Evolutionary conservation across 2,797 vertebrate species (phyloP), one percentile per base, ranked within the genome.

Genomic region (Esox masquinongy): DNA sequence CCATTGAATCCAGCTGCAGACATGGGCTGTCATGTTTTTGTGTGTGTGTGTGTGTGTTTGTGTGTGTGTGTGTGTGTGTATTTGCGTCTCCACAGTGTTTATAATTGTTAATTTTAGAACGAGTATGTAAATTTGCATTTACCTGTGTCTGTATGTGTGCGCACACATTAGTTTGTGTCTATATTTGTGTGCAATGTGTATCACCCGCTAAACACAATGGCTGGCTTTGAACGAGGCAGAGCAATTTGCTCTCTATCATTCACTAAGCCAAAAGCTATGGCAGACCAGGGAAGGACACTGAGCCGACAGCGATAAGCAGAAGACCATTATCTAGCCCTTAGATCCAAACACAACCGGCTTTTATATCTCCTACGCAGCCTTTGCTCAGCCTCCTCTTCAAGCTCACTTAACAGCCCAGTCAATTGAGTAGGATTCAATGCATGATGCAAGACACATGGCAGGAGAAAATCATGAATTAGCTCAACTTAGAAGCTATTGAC

Each of bases 381-480:
- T 39, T 1, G 36, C 4, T 19, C 67, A 39, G 34, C n/a, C 39
- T 24, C 31, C 43, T 43, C 4, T 70, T 17, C 36, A 24, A 47
- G 50, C 51, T 31, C 70, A n/a, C 51, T 72, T 11, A 53, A 31
- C 36, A 14, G n/a, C 68, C 36, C 16, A 11, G 68, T 49, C 15
- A 69, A 69, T 24, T 43, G 68, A 69, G 49, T 47, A 69, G 68
- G 68, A 17, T 72, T 50, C 70, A 31, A 24, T 12, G 50, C 6
- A 5, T 47, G 17, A 1, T 36, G 31, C 70, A 72, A 50, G 51
- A 72, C 26, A 72, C 12, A 59, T 2, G 15, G 26, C 39, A 59
- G 70, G 14, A 47, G 43, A 24, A 74, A 31, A 76, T 39, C 74
- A 50, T 59, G 36, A 68, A 75, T 76, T 56, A 74, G 64, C 69